Base-by-base conservation (phyloP, 2,113 vertebrate species). In the Grantiella picta region DNA sequence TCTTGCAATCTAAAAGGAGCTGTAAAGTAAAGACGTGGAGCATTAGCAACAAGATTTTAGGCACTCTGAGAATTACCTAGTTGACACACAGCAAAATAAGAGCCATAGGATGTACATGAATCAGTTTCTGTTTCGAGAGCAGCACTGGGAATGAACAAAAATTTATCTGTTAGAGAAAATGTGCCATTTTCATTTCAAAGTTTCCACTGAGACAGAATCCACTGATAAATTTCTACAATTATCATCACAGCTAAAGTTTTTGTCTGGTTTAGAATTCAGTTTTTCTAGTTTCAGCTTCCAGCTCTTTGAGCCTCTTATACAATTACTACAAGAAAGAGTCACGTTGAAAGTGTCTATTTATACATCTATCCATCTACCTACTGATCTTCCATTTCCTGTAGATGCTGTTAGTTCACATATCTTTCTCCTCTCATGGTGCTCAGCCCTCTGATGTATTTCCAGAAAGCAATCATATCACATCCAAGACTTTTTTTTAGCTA, bases 391-490 rank as follows among this genome's bases (percentile, higher is more conserved):
- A 44, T 75, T 91, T 92, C 79, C 82, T 90, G 84, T 82, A 53
- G 59, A 52, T 84, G 72, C 90, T 95, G 83, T 85, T 90, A 68
- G 85, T 85, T 94, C 86, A 81, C 68, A 69, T 94, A 77, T 69
- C 90, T 95, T 86, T 89, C 94, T 86, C 36, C 84, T 96, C 49
- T 71, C 2, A 0, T 66, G 64, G 59, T 80, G 29, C 60, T 90
- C 22, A 90, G 42, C 35, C 42, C 88, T 94, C 92, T 94, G 92
- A 94, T 92, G 79, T 78, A 73, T 90, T 97, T 94, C 92, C 94
- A 96, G 73, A 95, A 93, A 94, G 86, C 64, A 92, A 47, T 81
- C 86, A 38, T 29, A 83, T 90, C 28, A 19, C 64, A 73, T 92
- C 92, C 76, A 64, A 70, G 54, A 64, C 50, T 63, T 93, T 73